Conservation (phyloP, 2,888 invertebrate genomes). For the Melieria omissa region DNA sequence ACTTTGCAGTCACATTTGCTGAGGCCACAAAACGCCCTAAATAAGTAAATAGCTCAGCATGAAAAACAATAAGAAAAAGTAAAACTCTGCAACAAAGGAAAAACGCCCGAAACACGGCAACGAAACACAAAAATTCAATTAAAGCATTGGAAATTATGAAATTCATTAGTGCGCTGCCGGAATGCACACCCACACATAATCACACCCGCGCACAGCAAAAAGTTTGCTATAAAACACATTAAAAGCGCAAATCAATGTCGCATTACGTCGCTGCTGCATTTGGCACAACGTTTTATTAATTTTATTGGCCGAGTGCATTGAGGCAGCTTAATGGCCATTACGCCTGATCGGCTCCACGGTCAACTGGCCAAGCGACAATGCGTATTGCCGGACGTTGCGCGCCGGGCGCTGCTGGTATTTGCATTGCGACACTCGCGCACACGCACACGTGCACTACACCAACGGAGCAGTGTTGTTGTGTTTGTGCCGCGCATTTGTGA, state of each 20-base stretch:
- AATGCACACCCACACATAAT: no score
- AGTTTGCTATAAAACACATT: constrained; percentile 34
- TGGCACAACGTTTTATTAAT: constrained; percentile 49
- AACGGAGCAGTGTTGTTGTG: constrained; percentile 47
- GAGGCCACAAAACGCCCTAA: background rate
- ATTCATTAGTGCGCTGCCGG: constrained; percentile 30
- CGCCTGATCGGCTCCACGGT: constrained; percentile 44
- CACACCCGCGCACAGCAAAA: background rate
- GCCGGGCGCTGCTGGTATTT: constrained; percentile 6
- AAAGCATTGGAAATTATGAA: constrained; percentile 29
- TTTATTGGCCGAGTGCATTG: constrained; percentile 57
- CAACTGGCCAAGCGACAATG: constrained; percentile 8
- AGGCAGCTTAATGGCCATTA: constrained; percentile 57
- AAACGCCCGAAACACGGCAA: background rate
- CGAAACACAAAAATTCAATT: constrained; percentile 30
- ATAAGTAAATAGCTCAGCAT: constrained; percentile 9
- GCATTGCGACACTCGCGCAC: background rate
- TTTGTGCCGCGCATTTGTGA: constrained; percentile 56
- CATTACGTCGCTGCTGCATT: constrained; percentile 28
- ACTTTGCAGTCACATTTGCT: background rate
- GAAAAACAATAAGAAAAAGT: background rate
- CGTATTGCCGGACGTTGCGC: background rate
- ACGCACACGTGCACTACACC: background rate
- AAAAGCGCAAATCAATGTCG: constrained; percentile 45
- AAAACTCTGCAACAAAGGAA: no score